These are phyloP conservation scores for Spodoptera litura DNA, from an alignment of 1,140 invertebrate genomes.

Conservation along the genomic window DNA sequence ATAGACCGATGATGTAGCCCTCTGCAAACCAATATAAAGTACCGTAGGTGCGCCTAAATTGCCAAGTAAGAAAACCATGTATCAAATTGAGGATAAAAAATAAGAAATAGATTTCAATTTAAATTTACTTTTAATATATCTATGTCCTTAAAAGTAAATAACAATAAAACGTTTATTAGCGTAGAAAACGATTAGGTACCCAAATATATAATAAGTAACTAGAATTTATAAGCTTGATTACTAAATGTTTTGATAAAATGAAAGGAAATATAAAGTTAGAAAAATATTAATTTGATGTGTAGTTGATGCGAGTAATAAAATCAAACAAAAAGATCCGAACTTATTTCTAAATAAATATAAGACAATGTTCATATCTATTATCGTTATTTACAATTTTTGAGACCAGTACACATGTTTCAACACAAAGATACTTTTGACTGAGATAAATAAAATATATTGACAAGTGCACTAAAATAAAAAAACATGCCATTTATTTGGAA, in stretches of 20 bases:
- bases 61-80: too few species aligned
- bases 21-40: too few species aligned
- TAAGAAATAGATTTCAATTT: constrained; percentile 11
- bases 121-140: constrained; percentile 46
- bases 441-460: background rate
- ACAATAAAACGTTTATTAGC: constrained; percentile 66
- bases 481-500: too few species aligned
- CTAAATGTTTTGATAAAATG: constrained; percentile 45
- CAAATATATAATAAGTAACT: constrained; percentile 39
- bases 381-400: constrained; percentile 58
- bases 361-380: constrained; percentile 53
- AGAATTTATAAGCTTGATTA: constrained; percentile 44
- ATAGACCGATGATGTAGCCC: too few species aligned
- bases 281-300: constrained; percentile 42
- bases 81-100: background rate
- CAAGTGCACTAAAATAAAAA: constrained; percentile 2
- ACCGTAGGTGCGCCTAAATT: too few species aligned
- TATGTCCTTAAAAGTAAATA: constrained; percentile 73
- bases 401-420: constrained; percentile 34
- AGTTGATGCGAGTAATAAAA: constrained; percentile 35
- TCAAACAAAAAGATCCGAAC: constrained; percentile 42
- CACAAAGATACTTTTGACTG: constrained; percentile 14
- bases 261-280: constrained; percentile 46
- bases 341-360: constrained; percentile 69
- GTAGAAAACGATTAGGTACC: constrained; percentile 54